Conservation (phyloP, 1,140 invertebrate genomes). For the Armadillidium nasatum region DNA sequence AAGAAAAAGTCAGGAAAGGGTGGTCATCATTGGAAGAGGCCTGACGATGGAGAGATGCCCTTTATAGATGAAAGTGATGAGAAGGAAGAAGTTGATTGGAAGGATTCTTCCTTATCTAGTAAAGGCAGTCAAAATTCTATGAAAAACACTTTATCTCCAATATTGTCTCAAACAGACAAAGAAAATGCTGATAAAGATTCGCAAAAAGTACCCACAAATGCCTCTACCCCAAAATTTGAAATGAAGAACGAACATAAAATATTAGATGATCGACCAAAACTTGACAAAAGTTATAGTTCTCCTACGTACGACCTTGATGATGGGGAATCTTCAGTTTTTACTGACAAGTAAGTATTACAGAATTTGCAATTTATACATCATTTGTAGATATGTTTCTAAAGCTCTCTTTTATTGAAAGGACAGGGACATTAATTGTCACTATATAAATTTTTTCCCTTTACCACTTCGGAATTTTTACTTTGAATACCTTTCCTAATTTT, state of each 20-base stretch:
- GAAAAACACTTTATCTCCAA: neutral
- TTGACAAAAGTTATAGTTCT: constrained; percentile 71
- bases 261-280: constrained; percentile 45
- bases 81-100: neutral
- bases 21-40: neutral
- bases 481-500: no score
- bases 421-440: no score
- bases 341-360: neutral
- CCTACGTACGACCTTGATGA: constrained; percentile 61
- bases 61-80: neutral
- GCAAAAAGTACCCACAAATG: neutral
- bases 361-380: no score
- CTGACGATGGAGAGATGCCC: constrained; percentile 2
- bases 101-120: constrained; percentile 29
- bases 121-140: constrained; percentile 52
- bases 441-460: no score
- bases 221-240: neutral
- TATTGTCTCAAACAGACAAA: neutral
- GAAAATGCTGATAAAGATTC: neutral
- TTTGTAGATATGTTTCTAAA: no score
- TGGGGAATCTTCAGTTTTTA: constrained; percentile 26
- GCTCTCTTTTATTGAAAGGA: no score
- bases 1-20: constrained; percentile 14
- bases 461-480: no score
- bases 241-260: constrained; percentile 24